Base-by-base conservation (phyloP, 1,140 invertebrate genomes). In the Caenorhabditis tropicalis region DNA sequence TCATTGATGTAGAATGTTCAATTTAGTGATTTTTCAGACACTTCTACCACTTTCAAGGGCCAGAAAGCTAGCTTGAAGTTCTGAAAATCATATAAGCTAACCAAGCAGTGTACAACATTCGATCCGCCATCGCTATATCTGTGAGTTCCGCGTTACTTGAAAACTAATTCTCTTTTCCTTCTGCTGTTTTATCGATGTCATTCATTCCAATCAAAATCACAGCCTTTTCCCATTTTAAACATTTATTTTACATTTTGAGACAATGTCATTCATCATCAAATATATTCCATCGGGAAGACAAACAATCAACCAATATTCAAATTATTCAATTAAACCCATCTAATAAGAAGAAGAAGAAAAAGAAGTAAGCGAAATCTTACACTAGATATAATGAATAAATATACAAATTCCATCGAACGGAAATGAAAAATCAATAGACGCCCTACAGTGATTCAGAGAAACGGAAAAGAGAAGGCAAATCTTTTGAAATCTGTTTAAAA, bases 281-380 rank as follows among this genome's bases (percentile, higher is more conserved):
- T 56, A 19, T 2, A 12, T 27, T 27, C 10, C 53, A 24, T 21
- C 7, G n/a, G 21, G 58, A 24, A n/a, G n/a, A 19, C 31, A 19
- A 65, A 65, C 31, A 43, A 12, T 43, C 27, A 46, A 74, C 36
- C 65, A 46, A 74, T 74, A 74, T 16, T 60, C n/a, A 74, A 74
- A 74, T 43, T 43, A 74, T n/a, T 36, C n/a, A 43, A 46, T 24
- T 24, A 74, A 74, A 74, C 65, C 65, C 65, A 74, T 74, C 65
- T 74, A 74, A 74, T 74, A 74, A 27, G 33, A 74, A 43, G n/a
- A n/a, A n/a, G n/a, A n/a, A n/a, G n/a, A n/a, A n/a, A n/a, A n/a
- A n/a, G n/a, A n/a, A 74, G 27, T 74, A 74, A 74, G 33, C 21
- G 33, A 74, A 74, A 74, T 74, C n/a, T 19, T 7, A 46, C 65